Percentiles rank a stretch among this genome's conserved stretches.
These are phyloP conservation scores for Erebia aethiops DNA, from an alignment of 2,888 invertebrate species.

Conservation along the genomic window DNA sequence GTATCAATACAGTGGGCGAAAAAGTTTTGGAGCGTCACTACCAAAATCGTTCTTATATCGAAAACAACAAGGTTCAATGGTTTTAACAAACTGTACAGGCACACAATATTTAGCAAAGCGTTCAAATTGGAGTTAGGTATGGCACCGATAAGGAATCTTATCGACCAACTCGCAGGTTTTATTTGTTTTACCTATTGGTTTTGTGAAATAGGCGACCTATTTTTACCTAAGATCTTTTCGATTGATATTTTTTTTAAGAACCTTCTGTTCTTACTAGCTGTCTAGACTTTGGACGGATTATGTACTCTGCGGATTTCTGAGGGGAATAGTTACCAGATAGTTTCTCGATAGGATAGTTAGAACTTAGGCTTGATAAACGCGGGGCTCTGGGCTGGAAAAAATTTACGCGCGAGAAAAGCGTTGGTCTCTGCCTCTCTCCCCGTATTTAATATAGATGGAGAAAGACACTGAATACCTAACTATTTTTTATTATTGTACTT, in stretches of 20 bases:
- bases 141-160: constrained; percentile 60
- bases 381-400: too few relatives aligned
- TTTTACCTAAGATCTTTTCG: constrained; percentile 13
- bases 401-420: too few relatives aligned
- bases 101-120: constrained; percentile 48
- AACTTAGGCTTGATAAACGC: too few relatives aligned
- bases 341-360: too few relatives aligned
- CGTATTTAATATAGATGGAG: too few relatives aligned
- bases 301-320: too few relatives aligned
- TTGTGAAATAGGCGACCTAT: constrained; percentile 34
- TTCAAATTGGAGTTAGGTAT: constrained; percentile 58
- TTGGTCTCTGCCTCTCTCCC: too few relatives aligned
- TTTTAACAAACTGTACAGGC: constrained; percentile 11
- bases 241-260: not conserved
- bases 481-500: too few relatives aligned
- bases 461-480: too few relatives aligned
- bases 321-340: too few relatives aligned
- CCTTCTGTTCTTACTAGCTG: too few relatives aligned
- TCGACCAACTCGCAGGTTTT: constrained; percentile 44
- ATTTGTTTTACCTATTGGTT: constrained; percentile 41
- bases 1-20: constrained; percentile 25
- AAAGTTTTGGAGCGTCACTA: not conserved
- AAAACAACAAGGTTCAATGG: constrained; percentile 13
- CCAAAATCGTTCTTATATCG: constrained; percentile 3
- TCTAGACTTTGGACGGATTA: too few relatives aligned